Evolutionary conservation across 2,888 invertebrate species (phyloP).

Genomic region (Stenchaetothrips biformis): DNA sequence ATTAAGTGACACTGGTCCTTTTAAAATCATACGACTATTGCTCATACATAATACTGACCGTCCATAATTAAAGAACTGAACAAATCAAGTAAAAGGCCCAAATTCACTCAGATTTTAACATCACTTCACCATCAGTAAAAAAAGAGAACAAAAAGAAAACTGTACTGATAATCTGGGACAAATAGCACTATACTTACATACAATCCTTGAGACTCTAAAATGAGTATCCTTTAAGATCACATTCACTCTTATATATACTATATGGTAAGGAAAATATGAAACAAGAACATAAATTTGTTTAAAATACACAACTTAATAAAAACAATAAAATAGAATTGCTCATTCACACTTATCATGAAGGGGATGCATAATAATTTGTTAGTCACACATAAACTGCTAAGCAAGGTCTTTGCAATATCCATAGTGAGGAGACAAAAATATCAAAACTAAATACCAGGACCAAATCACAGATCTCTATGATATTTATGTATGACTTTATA

Average conservation of each 20-base stretch:
- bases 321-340: background rate
- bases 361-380: no score
- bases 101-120: no score
- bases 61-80: no score
- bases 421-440: background rate
- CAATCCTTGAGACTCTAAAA: no score
- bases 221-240: background rate
- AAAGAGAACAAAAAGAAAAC: background rate
- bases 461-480: conserved; percentile 54
- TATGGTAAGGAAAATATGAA: background rate
- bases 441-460: conserved; percentile 25
- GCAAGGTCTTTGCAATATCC: no score
- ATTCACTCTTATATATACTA: background rate
- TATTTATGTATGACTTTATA: conserved; percentile 64
- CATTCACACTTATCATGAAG: background rate
- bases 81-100: no score
- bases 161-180: no score
- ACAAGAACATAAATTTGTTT: background rate
- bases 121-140: background rate
- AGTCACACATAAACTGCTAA: no score
- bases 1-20: no score
- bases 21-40: no score
- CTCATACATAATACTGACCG: no score
- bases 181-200: no score
- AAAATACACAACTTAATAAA: background rate